These are phyloP conservation scores for Agriopis leucophaearia DNA, from an alignment of 2,888 invertebrate species.

Conservation along the genomic window DNA sequence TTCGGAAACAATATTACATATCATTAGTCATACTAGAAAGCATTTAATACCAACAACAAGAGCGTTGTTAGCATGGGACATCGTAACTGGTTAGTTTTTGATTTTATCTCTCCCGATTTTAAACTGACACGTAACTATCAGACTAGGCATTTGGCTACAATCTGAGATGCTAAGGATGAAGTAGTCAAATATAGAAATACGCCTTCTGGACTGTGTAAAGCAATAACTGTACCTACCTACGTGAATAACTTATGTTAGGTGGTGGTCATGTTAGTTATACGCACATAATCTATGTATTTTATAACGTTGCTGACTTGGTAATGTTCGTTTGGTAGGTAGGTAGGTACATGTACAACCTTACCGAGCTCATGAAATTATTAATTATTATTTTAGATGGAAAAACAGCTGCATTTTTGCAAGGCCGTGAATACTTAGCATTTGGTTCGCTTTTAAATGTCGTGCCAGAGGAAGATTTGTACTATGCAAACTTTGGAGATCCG, in stretches of 20 bases:
- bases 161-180: too few species aligned
- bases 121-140: background rate
- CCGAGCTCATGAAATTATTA: background rate
- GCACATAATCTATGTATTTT: too few species aligned
- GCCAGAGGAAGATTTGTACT: conserved; percentile 80
- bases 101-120: background rate
- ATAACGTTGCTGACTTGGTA: too few species aligned
- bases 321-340: too few species aligned
- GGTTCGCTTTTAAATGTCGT: conserved; percentile 69
- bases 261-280: too few species aligned
- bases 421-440: conserved; percentile 74
- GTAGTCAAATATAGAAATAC: too few species aligned
- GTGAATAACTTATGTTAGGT: too few species aligned
- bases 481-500: conserved; percentile 76
- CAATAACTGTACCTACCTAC: too few species aligned
- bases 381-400: conserved; percentile 68
- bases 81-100: conserved; percentile 69
- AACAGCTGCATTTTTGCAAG: conserved; percentile 76
- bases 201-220: too few species aligned
- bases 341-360: background rate
- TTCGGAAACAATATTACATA: conserved; percentile 73
- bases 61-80: conserved; percentile 75
- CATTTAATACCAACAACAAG: conserved; percentile 70
- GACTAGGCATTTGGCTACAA: too few species aligned
- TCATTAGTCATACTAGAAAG: conserved; percentile 68